Evolutionary conservation across 2,888 invertebrate genomes (phyloP).

Genomic region (Chrysolina americana): DNA sequence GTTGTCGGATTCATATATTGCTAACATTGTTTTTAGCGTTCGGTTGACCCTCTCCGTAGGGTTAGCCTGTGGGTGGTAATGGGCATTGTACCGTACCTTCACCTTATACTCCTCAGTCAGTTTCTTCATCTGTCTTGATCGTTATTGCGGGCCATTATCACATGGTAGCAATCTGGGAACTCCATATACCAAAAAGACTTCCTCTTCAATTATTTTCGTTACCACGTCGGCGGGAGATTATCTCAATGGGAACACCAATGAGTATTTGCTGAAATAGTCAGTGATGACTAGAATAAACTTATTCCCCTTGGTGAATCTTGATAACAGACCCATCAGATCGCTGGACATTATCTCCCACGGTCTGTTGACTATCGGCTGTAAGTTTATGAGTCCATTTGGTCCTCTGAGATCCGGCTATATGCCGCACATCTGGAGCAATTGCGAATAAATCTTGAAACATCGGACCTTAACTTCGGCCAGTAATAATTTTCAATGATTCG

Average conservation of each 20-base stretch:
- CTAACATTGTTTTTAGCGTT: slow-evolving; percentile 23
- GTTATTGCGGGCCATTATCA: slow-evolving; percentile 53
- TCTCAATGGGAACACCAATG: slow-evolving; percentile 37
- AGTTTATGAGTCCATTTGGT: slow-evolving; percentile 48
- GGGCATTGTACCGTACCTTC: slow-evolving; percentile 28
- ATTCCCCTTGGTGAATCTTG: slow-evolving; percentile 32
- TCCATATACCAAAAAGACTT: slow-evolving; percentile 49
- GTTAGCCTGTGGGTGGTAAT: slow-evolving; percentile 37
- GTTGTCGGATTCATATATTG: slow-evolving; percentile 34
- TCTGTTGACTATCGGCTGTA: neutral
- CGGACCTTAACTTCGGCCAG: no score
- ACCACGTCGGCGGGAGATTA: slow-evolving; percentile 30
- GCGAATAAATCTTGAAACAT: no score
- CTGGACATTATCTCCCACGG: slow-evolving; percentile 45
- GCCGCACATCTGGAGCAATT: slow-evolving; percentile 46
- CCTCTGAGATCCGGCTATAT: slow-evolving; percentile 43
- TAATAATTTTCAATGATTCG: no score
- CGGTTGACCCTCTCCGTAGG: slow-evolving; percentile 33
- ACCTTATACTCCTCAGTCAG: slow-evolving; percentile 18
- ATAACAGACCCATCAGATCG: slow-evolving; percentile 51
- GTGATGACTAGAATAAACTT: slow-evolving; percentile 37
- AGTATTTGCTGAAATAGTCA: slow-evolving; percentile 41
- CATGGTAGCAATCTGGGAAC: slow-evolving; percentile 26
- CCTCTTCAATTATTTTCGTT: slow-evolving; percentile 33
- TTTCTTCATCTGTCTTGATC: slow-evolving; percentile 16